phyloP scores from a whole-genome alignment of 1,140 invertebrate species.

The Galleria mellonella region DNA sequence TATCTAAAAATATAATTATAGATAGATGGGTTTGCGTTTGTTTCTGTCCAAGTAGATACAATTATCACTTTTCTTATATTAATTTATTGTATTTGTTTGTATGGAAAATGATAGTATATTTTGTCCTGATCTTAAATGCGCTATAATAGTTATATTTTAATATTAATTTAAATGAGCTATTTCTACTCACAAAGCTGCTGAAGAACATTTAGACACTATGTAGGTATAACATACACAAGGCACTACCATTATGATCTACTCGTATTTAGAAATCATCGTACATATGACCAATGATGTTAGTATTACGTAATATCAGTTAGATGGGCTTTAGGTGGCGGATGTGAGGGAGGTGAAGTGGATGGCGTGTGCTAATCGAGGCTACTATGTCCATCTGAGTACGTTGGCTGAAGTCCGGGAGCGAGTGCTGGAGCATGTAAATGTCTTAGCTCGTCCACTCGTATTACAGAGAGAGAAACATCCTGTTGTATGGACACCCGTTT shows the following conservation, averaged over 20 bases:
- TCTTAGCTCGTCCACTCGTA: slow-evolving; percentile 92
- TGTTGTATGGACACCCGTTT: slow-evolving; percentile 93
- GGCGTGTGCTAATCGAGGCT: slow-evolving; percentile 96
- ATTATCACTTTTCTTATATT: no score
- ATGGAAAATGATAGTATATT: no score
- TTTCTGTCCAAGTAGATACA: no score
- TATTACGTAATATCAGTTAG: slow-evolving; percentile 5
- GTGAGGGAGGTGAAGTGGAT: slow-evolving; percentile 94
- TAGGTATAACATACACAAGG: slow-evolving; percentile 1
- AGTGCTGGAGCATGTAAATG: slow-evolving; percentile 93
- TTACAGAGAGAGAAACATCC: slow-evolving; percentile 86
- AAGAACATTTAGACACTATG: not conserved
- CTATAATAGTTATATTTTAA: slow-evolving; percentile 5
- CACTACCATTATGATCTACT: not conserved
- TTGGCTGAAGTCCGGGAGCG: slow-evolving; percentile 95
- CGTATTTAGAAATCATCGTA: no score
- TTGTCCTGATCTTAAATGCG: not conserved
- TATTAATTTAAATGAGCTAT: slow-evolving; percentile 3
- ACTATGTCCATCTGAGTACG: slow-evolving; percentile 94
- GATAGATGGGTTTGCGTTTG: no score
- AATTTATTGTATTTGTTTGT: no score
- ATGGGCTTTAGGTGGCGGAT: slow-evolving; percentile 76
- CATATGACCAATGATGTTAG: not conserved
- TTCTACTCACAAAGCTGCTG: slow-evolving; percentile 4
- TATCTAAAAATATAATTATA: no score